A percentile compares a stretch with the other conserved stretches of the same genome.
phyloP scores from a whole-genome alignment of 2,113 vertebrate genomes.

The Myotis lucifugus region DNA sequence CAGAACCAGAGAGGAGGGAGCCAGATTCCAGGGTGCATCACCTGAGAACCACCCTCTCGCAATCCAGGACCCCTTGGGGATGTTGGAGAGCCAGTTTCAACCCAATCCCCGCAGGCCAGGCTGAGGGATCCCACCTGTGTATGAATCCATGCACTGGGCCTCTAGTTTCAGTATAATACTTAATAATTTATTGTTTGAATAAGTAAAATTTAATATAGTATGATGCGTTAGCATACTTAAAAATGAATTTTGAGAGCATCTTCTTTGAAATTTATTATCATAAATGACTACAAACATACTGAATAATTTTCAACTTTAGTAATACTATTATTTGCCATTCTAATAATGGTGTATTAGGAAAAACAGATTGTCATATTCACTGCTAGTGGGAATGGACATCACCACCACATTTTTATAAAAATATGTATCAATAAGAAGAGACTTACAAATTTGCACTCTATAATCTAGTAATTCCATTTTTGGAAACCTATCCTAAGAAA shows the following conservation, averaged over 20 bases:
- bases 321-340: not conserved
- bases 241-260: not conserved
- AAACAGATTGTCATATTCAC: not conserved
- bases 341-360: not conserved
- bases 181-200: not conserved
- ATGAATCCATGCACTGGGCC: too few relatives aligned
- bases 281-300: not conserved
- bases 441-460: not conserved
- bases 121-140: too few relatives aligned
- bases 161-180: not conserved
- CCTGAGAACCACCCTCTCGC: too few relatives aligned
- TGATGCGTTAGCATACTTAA: not conserved
- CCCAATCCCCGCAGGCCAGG: too few relatives aligned
- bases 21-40: too few relatives aligned
- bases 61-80: too few relatives aligned
- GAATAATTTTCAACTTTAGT: not conserved
- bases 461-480: not conserved
- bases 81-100: too few relatives aligned
- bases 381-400: not conserved
- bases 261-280: not conserved
- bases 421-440: constrained; percentile 6
- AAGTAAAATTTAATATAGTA: not conserved
- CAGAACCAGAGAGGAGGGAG: too few relatives aligned
- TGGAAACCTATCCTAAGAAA: not conserved
- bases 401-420: constrained; percentile 15